These are phyloP conservation scores for Sternarchorhynchus goeldii DNA, from an alignment of 2,797 vertebrate genomes.

Conservation along the genomic window DNA sequence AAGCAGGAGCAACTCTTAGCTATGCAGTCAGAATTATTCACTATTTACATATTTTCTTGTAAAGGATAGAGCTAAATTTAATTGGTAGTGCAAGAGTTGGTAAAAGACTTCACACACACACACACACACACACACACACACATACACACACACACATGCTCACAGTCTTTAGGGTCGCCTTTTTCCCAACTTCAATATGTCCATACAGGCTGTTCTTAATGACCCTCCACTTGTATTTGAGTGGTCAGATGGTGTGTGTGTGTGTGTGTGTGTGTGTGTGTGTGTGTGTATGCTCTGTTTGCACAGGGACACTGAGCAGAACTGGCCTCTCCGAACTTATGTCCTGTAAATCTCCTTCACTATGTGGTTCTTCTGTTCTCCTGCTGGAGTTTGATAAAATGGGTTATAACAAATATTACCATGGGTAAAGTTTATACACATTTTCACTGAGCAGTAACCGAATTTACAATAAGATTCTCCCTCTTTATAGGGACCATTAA, in stretches of 20 bases:
- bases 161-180: neutral
- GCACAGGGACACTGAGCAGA: slow-evolving; percentile 32
- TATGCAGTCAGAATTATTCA: slow-evolving; percentile 28
- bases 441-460: too few species aligned
- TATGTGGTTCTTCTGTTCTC: neutral
- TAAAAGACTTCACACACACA: slow-evolving; percentile 46
- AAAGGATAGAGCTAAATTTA: slow-evolving; percentile 9
- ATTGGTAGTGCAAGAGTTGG: slow-evolving; percentile 21
- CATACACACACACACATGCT: neutral
- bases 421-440: neutral
- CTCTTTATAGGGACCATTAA: neutral
- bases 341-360: neutral
- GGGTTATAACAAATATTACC: neutral
- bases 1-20: slow-evolving; percentile 21
- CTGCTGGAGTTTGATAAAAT: neutral
- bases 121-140: slow-evolving; percentile 9
- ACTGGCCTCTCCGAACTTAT: slow-evolving; percentile 7
- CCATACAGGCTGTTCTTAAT: slow-evolving; percentile 42
- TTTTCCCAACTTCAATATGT: slow-evolving; percentile 19
- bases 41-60: slow-evolving; percentile 44
- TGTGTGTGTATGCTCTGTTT: slow-evolving; percentile 13
- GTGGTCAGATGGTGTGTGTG: slow-evolving; percentile 34
- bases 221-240: slow-evolving; percentile 35
- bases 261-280: neutral
- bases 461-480: too few species aligned